Conservation (phyloP, 1,140 invertebrate genomes). For the Trichonephila clavata region DNA sequence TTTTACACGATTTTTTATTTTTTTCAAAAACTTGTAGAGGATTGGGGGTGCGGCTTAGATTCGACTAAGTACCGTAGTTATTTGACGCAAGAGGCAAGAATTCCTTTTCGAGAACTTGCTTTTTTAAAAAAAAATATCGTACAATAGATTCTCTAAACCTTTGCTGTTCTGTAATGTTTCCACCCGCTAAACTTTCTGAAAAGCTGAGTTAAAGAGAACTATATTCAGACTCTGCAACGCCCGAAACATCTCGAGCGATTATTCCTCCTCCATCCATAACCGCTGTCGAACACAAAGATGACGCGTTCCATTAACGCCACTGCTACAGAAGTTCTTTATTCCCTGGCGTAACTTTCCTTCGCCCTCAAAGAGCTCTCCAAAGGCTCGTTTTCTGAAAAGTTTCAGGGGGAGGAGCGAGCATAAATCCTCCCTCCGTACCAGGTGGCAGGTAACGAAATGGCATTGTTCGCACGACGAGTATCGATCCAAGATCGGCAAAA, state of each 20-base stretch:
- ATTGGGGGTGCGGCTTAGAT: too few relatives aligned
- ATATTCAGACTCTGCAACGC: too few relatives aligned
- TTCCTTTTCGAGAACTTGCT: too few relatives aligned
- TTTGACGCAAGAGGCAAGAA: too few relatives aligned
- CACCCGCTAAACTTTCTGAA: too few relatives aligned
- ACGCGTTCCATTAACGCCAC: not conserved
- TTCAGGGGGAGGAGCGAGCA: not conserved
- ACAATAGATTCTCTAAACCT: too few relatives aligned
- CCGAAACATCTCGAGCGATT: not conserved
- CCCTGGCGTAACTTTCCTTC: not conserved
- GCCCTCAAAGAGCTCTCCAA: not conserved
- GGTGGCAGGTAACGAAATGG: conserved; percentile 25
- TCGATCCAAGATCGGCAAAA: not conserved
- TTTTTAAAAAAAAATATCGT: too few relatives aligned
- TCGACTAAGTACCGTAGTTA: too few relatives aligned
- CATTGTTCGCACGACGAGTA: not conserved
- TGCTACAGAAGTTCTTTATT: not conserved
- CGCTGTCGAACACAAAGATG: not conserved
- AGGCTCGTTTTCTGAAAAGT: conserved; percentile 11
- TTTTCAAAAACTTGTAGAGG: too few relatives aligned
- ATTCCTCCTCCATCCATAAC: not conserved
- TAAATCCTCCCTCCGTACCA: not conserved
- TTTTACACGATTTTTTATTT: too few relatives aligned
- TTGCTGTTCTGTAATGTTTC: too few relatives aligned
- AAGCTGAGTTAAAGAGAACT: too few relatives aligned